A percentile compares a stretch with the other conserved stretches of the same genome.
phyloP scores from a whole-genome alignment of 2,888 invertebrate species.

The Aspidiotus destructor region DNA sequence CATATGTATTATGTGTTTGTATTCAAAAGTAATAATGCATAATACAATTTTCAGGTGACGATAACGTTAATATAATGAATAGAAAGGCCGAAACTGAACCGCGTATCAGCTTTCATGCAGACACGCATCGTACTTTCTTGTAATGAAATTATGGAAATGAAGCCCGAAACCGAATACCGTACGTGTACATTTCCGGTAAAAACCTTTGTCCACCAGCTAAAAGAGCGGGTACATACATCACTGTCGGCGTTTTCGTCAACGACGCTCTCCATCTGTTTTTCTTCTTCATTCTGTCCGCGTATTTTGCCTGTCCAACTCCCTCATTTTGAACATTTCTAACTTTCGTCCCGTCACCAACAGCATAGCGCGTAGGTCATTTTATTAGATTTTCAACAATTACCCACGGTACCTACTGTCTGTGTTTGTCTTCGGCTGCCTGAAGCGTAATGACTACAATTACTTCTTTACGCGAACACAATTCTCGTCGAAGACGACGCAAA shows the following conservation, averaged over 20 bases:
- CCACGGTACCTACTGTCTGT: slow-evolving; percentile 19
- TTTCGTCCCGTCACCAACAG: not conserved
- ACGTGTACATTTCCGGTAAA: slow-evolving; percentile 3
- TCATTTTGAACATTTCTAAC: not conserved
- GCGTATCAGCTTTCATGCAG: slow-evolving; percentile 19
- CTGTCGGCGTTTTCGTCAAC: slow-evolving; percentile 17
- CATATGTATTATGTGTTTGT: no score
- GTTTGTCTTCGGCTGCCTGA: slow-evolving; percentile 19
- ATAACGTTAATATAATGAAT: no score
- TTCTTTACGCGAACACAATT: slow-evolving; percentile 9
- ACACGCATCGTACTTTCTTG: slow-evolving; percentile 19
- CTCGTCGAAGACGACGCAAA: no score
- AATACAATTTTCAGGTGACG: no score
- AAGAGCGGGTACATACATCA: slow-evolving; percentile 10
- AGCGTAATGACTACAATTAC: slow-evolving; percentile 19
- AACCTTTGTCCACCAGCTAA: not conserved
- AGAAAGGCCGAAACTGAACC: not conserved
- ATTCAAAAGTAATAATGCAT: no score
- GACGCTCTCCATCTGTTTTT: slow-evolving; percentile 12
- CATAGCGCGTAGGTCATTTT: slow-evolving; percentile 1
- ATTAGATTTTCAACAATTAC: slow-evolving; percentile 29
- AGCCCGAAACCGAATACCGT: slow-evolving; percentile 14
- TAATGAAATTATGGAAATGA: slow-evolving; percentile 30
- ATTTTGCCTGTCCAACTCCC: not conserved
- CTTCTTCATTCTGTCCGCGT: not conserved